phyloP scores from a whole-genome alignment of 2,888 invertebrate species.

The Trissolcus brochymenae region DNA sequence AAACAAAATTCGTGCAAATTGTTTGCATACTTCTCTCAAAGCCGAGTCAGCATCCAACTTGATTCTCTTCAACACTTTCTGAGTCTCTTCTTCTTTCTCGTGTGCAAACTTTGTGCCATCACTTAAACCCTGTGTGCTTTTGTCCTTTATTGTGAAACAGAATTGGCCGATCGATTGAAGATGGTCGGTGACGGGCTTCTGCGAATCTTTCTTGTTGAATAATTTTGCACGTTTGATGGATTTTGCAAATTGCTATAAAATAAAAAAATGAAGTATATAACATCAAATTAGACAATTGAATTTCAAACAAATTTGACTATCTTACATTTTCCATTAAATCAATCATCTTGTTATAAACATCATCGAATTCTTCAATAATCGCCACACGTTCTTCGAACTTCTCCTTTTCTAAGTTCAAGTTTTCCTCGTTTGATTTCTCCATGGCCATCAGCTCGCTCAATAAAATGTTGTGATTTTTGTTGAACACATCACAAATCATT shows the following conservation, averaged over 20 bases:
- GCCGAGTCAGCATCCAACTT: conserved; percentile 59
- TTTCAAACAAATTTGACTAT: background rate
- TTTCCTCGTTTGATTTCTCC: conserved; percentile 56
- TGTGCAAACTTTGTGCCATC: conserved; percentile 55
- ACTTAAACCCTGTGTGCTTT: conserved; percentile 45
- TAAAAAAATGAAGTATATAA: conserved; percentile 1
- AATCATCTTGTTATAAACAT: conserved; percentile 44
- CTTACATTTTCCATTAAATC: conserved; percentile 32
- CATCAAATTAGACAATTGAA: background rate
- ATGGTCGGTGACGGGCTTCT: conserved; percentile 52
- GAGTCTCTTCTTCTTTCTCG: conserved; percentile 60
- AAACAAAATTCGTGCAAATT: conserved; percentile 1
- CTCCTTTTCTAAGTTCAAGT: conserved; percentile 57
- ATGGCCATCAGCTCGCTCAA: conserved; percentile 60
- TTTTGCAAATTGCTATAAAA: conserved; percentile 54
- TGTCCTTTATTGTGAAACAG: conserved; percentile 58
- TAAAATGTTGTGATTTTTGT: conserved; percentile 63
- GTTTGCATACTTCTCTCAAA: conserved; percentile 63
- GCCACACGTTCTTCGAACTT: conserved; percentile 55
- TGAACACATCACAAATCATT: conserved; percentile 59
- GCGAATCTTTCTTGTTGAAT: conserved; percentile 45
- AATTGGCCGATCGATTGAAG: conserved; percentile 53
- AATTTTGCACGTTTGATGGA: conserved; percentile 49
- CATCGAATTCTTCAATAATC: conserved; percentile 42
- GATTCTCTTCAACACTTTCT: conserved; percentile 59